Evolutionary conservation across 2,888 invertebrate species (phyloP).

Genomic region (Aspidapion aeneum): DNA sequence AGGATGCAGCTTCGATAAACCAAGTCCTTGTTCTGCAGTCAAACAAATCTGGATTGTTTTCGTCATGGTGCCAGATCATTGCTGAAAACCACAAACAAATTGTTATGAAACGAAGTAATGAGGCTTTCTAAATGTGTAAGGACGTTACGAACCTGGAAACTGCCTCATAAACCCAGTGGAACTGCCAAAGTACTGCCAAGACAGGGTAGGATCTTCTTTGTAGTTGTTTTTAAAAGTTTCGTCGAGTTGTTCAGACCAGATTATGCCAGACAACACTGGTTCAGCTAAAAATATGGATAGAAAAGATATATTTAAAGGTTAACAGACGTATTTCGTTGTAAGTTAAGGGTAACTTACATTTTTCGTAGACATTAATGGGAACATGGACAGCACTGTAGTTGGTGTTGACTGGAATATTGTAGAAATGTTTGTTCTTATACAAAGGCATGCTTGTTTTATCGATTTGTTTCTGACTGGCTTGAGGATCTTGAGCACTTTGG

Average conservation of each 20-base stretch:
- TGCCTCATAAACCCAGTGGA: constrained; percentile 96
- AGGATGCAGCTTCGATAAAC: constrained; percentile 98
- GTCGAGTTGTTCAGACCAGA: constrained; percentile 94
- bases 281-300: constrained; percentile 63
- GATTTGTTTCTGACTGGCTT: constrained; percentile 52
- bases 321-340: not conserved
- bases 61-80: constrained; percentile 74
- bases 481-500: constrained; percentile 40
- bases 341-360: constrained; percentile 56
- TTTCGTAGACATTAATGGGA: constrained; percentile 92
- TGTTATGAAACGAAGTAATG: not conserved
- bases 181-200: constrained; percentile 99
- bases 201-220: constrained; percentile 79
- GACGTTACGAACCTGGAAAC: constrained; percentile 72
- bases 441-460: constrained; percentile 55
- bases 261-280: constrained; percentile 86
- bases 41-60: constrained; percentile 75
- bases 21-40: constrained; percentile 93
- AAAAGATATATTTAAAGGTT: no score
- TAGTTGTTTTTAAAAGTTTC: constrained; percentile 85
- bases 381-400: constrained; percentile 89
- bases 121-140: not conserved
- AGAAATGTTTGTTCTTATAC: constrained; percentile 71
- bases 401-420: constrained; percentile 71
- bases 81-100: no score